These are phyloP conservation scores for Folsomia candida DNA, from an alignment of 2,888 invertebrate genomes.

Conservation along the genomic window DNA sequence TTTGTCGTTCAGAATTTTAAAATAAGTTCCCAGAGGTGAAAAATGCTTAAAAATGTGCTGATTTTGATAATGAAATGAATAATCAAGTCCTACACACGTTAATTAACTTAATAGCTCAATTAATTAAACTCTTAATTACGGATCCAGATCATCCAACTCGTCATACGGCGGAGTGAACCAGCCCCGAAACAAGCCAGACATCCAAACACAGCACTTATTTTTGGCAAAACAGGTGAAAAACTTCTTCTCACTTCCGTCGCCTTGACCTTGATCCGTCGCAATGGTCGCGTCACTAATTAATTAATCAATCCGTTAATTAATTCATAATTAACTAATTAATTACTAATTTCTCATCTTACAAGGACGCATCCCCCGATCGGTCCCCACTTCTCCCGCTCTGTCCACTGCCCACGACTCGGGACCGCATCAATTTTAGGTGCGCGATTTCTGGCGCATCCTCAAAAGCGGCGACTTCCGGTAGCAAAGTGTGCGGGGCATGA, in stretches of 20 bases:
- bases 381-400: too few relatives aligned
- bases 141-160: slow-evolving; percentile 10
- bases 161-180: not conserved
- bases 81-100: not conserved
- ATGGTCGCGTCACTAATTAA: too few relatives aligned
- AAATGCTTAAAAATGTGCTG: too few relatives aligned
- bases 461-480: not conserved
- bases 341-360: too few relatives aligned
- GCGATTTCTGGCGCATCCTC: slow-evolving; percentile 9
- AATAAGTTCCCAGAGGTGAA: too few relatives aligned
- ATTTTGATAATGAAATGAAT: not conserved
- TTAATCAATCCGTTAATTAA: too few relatives aligned
- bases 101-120: too few relatives aligned
- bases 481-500: too few relatives aligned
- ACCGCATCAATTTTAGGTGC: not conserved
- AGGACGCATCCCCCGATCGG: too few relatives aligned
- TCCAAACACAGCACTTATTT: not conserved
- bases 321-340: too few relatives aligned
- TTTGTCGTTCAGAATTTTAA: too few relatives aligned
- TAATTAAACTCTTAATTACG: too few relatives aligned
- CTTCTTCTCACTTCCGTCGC: not conserved
- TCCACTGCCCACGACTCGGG: not conserved
- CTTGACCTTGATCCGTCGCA: not conserved
- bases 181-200: not conserved
- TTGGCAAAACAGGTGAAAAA: not conserved